Percentiles rank a stretch among this genome's conserved stretches.
These are phyloP conservation scores for Pocillopora meandrina DNA, from an alignment of 92 coral and sea anemone species.

Conservation along the genomic window DNA sequence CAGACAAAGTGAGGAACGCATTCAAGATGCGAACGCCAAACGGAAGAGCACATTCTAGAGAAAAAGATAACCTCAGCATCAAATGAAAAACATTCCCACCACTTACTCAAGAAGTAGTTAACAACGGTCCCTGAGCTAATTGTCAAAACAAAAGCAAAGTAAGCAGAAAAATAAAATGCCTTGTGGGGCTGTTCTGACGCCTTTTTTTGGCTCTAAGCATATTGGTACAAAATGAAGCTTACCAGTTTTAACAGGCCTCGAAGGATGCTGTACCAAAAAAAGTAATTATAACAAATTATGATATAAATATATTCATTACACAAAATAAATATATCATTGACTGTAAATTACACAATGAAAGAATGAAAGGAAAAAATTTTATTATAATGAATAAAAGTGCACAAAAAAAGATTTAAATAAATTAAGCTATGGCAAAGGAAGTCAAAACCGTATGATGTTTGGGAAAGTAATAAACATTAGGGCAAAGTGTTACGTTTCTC, in stretches of 20 bases:
- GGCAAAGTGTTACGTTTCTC: too few species aligned
- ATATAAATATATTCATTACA: neutral
- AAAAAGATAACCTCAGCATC: too few species aligned
- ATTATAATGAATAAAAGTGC: neutral
- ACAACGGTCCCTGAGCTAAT: too few species aligned
- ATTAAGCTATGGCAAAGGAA: neutral
- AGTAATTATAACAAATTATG: neutral
- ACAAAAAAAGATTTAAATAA: neutral
- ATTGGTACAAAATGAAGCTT: conserved; percentile 3
- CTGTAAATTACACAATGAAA: too few species aligned
- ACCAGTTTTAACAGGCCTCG: conserved; percentile 90
- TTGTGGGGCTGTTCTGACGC: neutral
- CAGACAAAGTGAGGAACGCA: conserved; percentile 73
- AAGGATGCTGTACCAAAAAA: conserved; percentile 79
- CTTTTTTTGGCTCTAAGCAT: neutral
- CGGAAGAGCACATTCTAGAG: conserved; percentile 75
- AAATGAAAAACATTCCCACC: too few species aligned
- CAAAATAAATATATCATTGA: too few species aligned
- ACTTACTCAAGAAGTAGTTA: neutral
- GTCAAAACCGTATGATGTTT: too few species aligned
- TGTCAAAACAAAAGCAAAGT: too few species aligned
- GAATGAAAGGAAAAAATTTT: too few species aligned
- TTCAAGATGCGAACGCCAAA: conserved; percentile 91
- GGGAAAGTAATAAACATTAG: too few species aligned
- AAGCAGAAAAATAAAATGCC: too few species aligned